Base-by-base conservation (phyloP, 2,797 vertebrate genomes). In the Sebastes goodei region DNA sequence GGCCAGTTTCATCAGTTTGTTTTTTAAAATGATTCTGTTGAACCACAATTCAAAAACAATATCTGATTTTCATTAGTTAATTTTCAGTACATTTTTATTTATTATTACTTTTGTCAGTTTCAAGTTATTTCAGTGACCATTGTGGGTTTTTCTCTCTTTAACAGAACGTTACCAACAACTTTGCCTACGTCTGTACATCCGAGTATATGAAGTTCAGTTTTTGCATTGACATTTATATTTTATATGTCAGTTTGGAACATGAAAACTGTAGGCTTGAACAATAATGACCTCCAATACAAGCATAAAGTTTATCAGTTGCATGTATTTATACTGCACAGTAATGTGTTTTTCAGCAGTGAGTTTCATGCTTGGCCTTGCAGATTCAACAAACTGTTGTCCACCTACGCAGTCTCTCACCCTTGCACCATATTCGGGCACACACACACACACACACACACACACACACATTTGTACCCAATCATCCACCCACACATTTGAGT, bases 331-430 rank as follows among this genome's bases (percentile, higher is more conserved):
- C 3, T 57, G 21, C 25, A 68, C 10, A 4, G 49, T 1, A 21
- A n/a, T 49, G 4, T 20, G 35, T 56, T 52, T 53, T 49, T 71
- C 14, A 21, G 15, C 35, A 14, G 12, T 21, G 12, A 33, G 7
- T 72, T 67, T 33, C 1, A 3, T 64, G 52, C 74, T 80, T 78
- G 49, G 30, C 42, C 32, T 71, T 75, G 66, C 55, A 35, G 55
- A 69, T 56, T 77, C 35, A 42, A 57, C 46, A 67, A 67, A 33
- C 38, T 38, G 17, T 49, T 66, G 53, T 77, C 85, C 71, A 55
- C 85, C 88, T 69, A 86, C 77, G 56, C 73, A 80, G 27, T 70
- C 72, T 33, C 61, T 42, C 60, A 17, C 63, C 67, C 71, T 30
- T 49, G 15, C 23, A 61, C 5, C 6, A 17, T 4, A 21, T 12